A percentile compares a stretch with the other conserved stretches of the same genome.
phyloP scores from a whole-genome alignment of 2,113 vertebrate species.

The Passer domesticus region DNA sequence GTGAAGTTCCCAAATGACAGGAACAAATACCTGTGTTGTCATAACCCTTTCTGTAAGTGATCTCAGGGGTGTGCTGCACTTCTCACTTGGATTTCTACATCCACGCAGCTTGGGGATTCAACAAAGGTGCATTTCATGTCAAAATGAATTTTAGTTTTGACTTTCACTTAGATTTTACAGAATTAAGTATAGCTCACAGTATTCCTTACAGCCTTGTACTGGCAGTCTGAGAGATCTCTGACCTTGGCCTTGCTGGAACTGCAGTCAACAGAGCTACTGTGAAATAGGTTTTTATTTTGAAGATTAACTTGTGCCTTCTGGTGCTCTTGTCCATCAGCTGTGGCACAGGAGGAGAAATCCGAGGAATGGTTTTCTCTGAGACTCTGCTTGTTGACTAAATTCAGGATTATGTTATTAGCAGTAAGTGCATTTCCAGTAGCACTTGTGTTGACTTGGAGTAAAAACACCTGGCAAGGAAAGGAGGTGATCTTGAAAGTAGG shows the following conservation, averaged over 20 bases:
- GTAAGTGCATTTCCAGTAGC: not conserved
- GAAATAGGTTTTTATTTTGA: not conserved
- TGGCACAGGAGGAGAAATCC: not conserved
- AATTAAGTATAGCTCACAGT: not conserved
- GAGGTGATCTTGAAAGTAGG: not conserved
- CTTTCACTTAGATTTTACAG: not conserved
- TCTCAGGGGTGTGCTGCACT: not conserved
- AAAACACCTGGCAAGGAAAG: not conserved
- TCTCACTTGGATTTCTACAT: not conserved
- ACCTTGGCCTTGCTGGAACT: not conserved
- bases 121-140: not conserved
- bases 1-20: not conserved
- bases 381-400: not conserved
- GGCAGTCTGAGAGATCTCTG: not conserved
- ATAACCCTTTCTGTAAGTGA: not conserved
- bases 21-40: not conserved
- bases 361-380: not conserved
- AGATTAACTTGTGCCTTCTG: not conserved
- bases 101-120: not conserved
- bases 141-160: not conserved
- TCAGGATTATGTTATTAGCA: not conserved
- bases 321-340: not conserved
- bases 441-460: not conserved
- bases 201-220: not conserved
- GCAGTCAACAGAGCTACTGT: not conserved